These are phyloP conservation scores for Drosophila lowei DNA, from an alignment of 1,140 invertebrate species.

Conservation along the genomic window DNA sequence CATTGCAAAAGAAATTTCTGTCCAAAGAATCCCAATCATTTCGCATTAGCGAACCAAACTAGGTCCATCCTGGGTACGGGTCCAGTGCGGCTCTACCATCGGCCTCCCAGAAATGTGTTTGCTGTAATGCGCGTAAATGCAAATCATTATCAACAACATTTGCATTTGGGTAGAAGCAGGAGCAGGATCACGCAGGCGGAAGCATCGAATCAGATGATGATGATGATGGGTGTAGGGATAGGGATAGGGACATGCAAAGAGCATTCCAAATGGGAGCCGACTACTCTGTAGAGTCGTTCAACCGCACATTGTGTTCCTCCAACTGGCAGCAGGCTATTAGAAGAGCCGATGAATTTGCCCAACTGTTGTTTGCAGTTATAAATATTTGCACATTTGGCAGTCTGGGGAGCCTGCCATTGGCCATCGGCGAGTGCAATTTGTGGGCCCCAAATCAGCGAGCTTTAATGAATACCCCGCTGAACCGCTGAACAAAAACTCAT, in stretches of 20 bases:
- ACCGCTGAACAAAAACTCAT: constrained; percentile 35
- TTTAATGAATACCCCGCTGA: constrained; percentile 44
- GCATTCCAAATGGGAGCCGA: constrained; percentile 35
- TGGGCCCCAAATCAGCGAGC: constrained; percentile 8
- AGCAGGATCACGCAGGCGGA: constrained; percentile 1
- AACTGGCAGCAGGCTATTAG: constrained; percentile 55
- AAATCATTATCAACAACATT: constrained; percentile 77
- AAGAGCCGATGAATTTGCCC: constrained; percentile 61
- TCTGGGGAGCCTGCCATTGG: constrained; percentile 11
- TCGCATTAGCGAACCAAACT: constrained; percentile 54
- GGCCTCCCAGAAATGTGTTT: constrained; percentile 28
- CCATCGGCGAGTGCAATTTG: constrained; percentile 52
- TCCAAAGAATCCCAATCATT: constrained; percentile 59
- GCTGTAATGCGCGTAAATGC: constrained; percentile 64
- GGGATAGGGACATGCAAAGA: not conserved
- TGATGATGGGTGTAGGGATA: no score
- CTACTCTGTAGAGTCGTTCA: not conserved
- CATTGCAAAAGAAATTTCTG: constrained; percentile 43
- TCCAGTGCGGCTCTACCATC: not conserved
- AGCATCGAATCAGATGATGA: no score
- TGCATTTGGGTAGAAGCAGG: constrained; percentile 38
- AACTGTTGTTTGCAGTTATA: constrained; percentile 55
- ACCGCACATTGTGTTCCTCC: not conserved
- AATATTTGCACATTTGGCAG: constrained; percentile 69
- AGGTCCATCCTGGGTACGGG: constrained; percentile 11